These are phyloP conservation scores for Macrobrachium rosenbergii DNA, from an alignment of 1,140 invertebrate species.

Conservation along the genomic window DNA sequence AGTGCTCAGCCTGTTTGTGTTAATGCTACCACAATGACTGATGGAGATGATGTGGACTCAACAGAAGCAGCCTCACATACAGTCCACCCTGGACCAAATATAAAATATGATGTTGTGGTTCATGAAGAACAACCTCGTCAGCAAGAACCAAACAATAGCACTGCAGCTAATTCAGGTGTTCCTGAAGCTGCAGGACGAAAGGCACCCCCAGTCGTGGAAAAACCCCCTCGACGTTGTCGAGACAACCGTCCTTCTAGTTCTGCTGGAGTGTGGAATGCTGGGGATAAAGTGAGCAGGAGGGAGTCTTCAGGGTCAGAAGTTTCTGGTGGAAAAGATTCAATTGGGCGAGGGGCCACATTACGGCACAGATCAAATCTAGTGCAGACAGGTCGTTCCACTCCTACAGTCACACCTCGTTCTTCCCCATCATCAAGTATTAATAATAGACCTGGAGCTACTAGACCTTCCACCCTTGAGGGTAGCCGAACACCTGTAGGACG, in stretches of 20 bases:
- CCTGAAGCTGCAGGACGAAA: not conserved
- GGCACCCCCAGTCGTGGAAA: constrained; percentile 21
- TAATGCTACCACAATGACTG: constrained; percentile 38
- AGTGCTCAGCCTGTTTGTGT: not conserved
- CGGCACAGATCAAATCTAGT: not conserved
- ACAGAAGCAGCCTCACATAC: constrained; percentile 54
- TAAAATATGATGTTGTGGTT: constrained; percentile 65
- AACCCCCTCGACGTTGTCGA: constrained; percentile 41
- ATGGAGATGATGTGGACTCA: not conserved
- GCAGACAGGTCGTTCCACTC: constrained; percentile 41
- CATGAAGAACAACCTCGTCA: constrained; percentile 41
- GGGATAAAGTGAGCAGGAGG: not conserved
- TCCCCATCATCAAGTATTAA: constrained; percentile 50
- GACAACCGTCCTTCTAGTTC: constrained; percentile 16
- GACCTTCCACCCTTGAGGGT: constrained; percentile 30
- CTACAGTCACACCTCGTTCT: constrained; percentile 42
- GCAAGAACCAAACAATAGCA: constrained; percentile 8
- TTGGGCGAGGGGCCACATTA: constrained; percentile 24
- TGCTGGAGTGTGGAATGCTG: not conserved
- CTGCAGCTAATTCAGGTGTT: not conserved
- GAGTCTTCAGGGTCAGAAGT: constrained; percentile 27
- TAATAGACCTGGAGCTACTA: constrained; percentile 4
- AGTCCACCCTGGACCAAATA: constrained; percentile 62
- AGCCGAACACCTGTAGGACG: not conserved
- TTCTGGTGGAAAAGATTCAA: constrained; percentile 31